phyloP scores from a whole-genome alignment of 2,113 vertebrate genomes.

The Callaeas wilsoni region DNA sequence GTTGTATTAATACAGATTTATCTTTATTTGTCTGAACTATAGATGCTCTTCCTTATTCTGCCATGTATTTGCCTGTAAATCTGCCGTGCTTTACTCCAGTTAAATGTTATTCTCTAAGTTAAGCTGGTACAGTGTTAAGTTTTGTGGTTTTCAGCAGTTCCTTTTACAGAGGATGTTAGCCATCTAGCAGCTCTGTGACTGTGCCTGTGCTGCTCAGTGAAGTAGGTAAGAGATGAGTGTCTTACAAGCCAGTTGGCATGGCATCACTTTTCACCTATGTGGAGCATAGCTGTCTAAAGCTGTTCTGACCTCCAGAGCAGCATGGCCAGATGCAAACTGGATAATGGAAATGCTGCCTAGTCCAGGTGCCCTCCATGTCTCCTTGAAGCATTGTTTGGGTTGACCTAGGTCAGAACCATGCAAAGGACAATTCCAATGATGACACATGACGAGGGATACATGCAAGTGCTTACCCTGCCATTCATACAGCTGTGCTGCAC shows the following conservation, averaged over 20 bases:
- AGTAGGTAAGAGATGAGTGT: background rate
- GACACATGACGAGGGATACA: background rate
- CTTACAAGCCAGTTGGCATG: background rate
- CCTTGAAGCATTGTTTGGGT: background rate
- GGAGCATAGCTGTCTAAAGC: background rate
- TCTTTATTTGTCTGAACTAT: background rate
- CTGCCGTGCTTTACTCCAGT: background rate
- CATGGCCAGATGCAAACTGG: background rate
- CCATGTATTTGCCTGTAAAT: background rate
- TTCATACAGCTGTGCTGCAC: background rate
- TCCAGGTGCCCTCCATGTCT: background rate
- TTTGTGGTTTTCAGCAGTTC: background rate
- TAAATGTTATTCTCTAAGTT: background rate
- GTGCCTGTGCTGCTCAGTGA: background rate
- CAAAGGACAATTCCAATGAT: background rate
- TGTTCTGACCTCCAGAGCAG: background rate
- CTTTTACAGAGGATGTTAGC: background rate
- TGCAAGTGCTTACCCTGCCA: background rate
- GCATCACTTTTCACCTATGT: fast-evolving
- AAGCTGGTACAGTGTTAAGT: background rate
- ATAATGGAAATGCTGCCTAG: background rate
- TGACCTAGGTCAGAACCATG: background rate
- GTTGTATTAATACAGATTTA: background rate
- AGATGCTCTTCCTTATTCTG: background rate
- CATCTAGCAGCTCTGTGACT: background rate